Evolutionary conservation across 2,797 vertebrate genomes (phyloP), one percentile per base, ranked within the genome.

Genomic region (Urophycis tenuis): DNA sequence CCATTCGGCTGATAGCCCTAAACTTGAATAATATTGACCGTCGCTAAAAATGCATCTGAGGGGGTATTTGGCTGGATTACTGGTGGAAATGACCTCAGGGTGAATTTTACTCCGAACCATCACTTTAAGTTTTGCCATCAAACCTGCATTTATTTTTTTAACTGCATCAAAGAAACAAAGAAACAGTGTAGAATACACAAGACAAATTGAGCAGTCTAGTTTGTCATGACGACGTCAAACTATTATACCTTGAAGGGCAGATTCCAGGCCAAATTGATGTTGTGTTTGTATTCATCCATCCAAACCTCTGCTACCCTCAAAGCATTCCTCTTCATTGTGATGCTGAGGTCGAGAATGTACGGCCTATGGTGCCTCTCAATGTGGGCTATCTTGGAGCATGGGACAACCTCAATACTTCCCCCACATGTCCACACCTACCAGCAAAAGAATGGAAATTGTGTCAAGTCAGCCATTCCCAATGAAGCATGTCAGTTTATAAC

Each of bases 341-440:
- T 86, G 33, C 86, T 92, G 0, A 98, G 93, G 83, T 97, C 95
- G 0, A 79, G 93, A 78, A 94, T 92, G 81, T 97, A 98, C 0
- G 95, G 96, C 77, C 97, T 98, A 87, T 93, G 94, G 1, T 91
- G 90, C 79, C 96, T 93, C 79, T 97, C 96, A 0, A 96, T 94
- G 78, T 97, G 96, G 0, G 96, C 96, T 29, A 97, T 93, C 0
- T 92, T 93, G 0, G 96, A 96, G 30, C 96, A 98, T n/a, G 96
- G 95, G 14, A 98, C 84, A 8, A 97, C 93, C 88, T 97, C 96
- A 86, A 96, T 93, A 83, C 95, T 97, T 53, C 96, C 96, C 0
- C 96, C 96, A 0, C 96, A 98, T 83, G 95, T 90, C 96, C 96
- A 97, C 31, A 96, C 95, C 96, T 97, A 34, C 25, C 11, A n/a